Evolutionary conservation across 92 coral and sea anemone genomes (phyloP).

Genomic region (Palythoa grandis): DNA sequence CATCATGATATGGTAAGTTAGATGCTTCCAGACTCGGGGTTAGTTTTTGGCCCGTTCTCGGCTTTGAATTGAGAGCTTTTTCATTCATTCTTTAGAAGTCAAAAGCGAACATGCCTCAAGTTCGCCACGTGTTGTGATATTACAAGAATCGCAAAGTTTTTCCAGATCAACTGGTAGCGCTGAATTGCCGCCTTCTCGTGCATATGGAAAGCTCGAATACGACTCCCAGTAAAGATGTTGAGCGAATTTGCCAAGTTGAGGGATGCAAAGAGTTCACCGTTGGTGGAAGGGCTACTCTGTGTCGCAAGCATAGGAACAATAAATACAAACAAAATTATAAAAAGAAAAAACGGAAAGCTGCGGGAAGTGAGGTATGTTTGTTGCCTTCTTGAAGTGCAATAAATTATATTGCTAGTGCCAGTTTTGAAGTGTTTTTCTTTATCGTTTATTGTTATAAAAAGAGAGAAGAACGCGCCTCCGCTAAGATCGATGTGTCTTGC

Average conservation of each 20-base stretch:
- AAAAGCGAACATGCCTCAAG: constrained; percentile 35
- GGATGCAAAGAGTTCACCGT: constrained; percentile 94
- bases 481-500: neutral
- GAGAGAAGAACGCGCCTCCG: neutral
- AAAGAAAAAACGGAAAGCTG: constrained; percentile 91
- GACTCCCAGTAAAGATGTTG: constrained; percentile 48
- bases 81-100: constrained; percentile 40
- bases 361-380: constrained; percentile 73
- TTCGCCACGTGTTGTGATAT: constrained; percentile 43
- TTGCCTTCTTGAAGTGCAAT: neutral
- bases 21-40: neutral
- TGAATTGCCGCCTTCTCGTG: neutral
- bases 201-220: constrained; percentile 69
- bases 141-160: constrained; percentile 37
- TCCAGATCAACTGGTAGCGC: constrained; percentile 27
- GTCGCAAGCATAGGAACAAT: constrained; percentile 98
- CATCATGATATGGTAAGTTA: constrained; percentile 6
- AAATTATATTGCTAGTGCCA: neutral
- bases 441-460: neutral
- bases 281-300: constrained; percentile 84
- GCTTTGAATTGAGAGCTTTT: constrained; percentile 10
- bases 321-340: constrained; percentile 98
- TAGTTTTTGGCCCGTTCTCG: constrained; percentile 6
- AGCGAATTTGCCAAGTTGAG: constrained; percentile 87
- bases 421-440: neutral